These are phyloP conservation scores for Hippopotamus amphibius DNA, from an alignment of 2,113 vertebrate species.

Conservation along the genomic window DNA sequence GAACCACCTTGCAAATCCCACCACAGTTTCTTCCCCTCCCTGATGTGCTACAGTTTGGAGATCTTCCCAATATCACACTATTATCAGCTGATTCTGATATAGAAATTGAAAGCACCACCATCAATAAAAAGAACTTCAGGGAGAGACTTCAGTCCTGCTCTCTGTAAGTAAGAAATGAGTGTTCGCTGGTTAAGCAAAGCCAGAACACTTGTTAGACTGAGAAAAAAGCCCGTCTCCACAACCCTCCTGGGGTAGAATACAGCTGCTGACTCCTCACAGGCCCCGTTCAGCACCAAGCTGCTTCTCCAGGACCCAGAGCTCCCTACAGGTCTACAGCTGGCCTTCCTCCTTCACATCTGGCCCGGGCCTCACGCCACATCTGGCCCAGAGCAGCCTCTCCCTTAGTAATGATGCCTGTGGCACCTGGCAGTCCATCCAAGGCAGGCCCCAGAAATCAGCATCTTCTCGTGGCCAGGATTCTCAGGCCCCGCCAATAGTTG, in stretches of 20 bases:
- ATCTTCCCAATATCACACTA: background rate
- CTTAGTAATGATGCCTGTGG: background rate
- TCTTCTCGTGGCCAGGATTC: background rate
- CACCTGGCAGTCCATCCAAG: background rate
- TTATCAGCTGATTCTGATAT: background rate
- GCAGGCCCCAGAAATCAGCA: background rate
- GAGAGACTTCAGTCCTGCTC: background rate
- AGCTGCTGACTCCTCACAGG: accelerated
- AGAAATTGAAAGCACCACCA: background rate
- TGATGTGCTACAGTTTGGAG: background rate
- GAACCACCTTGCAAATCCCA: background rate
- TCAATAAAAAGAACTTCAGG: background rate
- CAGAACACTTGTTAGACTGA: background rate
- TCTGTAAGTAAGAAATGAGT: background rate
- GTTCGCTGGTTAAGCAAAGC: background rate
- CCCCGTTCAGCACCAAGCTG: too few relatives aligned
- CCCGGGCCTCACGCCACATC: accelerated
- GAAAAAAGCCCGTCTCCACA: background rate
- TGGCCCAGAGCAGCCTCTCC: background rate
- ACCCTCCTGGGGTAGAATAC: background rate
- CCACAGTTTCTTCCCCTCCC: background rate
- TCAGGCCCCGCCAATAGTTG: background rate
- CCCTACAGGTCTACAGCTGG: background rate
- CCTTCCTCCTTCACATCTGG: accelerated
- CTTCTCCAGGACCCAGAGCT: background rate